These are phyloP conservation scores for Capromys pilorides DNA, from an alignment of 2,797 vertebrate species.

Conservation along the genomic window DNA sequence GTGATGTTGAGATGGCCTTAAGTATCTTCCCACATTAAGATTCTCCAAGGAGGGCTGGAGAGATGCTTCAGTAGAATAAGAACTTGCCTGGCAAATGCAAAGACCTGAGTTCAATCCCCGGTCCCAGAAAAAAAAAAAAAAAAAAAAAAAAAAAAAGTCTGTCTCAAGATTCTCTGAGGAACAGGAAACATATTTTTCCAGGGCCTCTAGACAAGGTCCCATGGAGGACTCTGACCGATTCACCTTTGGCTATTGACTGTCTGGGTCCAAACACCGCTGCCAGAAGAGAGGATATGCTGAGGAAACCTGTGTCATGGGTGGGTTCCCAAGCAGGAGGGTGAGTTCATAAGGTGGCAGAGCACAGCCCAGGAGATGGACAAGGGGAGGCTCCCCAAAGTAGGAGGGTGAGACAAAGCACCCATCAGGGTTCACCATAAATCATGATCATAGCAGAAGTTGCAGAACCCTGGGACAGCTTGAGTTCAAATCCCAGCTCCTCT, in stretches of 20 bases:
- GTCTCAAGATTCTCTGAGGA: background rate
- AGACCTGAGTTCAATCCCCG: too few species aligned
- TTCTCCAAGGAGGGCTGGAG: too few species aligned
- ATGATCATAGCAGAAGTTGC: background rate
- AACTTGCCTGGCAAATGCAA: too few species aligned
- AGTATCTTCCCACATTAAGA: background rate
- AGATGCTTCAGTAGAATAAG: too few species aligned
- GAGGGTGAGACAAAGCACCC: background rate
- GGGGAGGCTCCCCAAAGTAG: background rate
- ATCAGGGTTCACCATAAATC: background rate
- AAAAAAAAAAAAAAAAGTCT: too few species aligned
- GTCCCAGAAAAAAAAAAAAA: too few species aligned
- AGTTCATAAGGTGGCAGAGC: too few species aligned
- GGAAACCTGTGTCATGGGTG: background rate
- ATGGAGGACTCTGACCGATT: background rate
- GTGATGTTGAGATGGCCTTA: background rate
- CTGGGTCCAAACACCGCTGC: background rate
- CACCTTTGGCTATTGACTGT: background rate
- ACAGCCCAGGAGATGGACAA: background rate
- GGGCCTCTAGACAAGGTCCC: background rate
- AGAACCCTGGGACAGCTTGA: background rate
- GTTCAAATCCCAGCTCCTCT: background rate
- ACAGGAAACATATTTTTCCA: background rate
- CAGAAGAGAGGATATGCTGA: rapidly evolving
- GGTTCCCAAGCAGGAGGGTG: background rate